These are phyloP conservation scores for Deroplatys truncata DNA, from an alignment of 2,888 invertebrate genomes.

Conservation along the genomic window DNA sequence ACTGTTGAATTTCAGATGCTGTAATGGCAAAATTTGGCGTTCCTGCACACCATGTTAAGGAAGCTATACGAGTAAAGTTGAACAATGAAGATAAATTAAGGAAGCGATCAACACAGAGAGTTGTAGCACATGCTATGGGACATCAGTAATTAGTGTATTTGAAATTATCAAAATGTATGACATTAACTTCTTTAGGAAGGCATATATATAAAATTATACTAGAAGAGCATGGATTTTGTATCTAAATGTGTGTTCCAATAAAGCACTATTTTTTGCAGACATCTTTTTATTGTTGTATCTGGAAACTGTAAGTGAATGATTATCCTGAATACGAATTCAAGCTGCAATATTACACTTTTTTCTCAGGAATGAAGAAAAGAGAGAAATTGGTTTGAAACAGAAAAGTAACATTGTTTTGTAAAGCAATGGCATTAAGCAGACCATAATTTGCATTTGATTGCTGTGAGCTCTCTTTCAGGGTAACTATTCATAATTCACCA, in stretches of 20 bases:
- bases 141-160: not conserved
- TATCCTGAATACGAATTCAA: too few species aligned
- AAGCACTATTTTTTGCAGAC: not conserved
- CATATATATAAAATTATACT: not conserved
- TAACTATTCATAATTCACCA: too few species aligned
- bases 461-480: too few species aligned
- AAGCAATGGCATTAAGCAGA: too few species aligned
- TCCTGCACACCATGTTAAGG: slow-evolving; percentile 27
- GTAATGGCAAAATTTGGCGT: slow-evolving; percentile 30
- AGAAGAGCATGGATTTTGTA: not conserved
- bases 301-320: too few species aligned
- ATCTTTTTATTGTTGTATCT: not conserved
- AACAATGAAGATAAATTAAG: slow-evolving; percentile 30
- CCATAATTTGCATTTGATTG: too few species aligned
- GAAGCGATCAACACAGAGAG: slow-evolving; percentile 19
- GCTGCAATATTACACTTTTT: too few species aligned
- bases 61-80: slow-evolving; percentile 29
- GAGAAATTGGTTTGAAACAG: too few species aligned
- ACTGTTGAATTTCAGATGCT: slow-evolving; percentile 19
- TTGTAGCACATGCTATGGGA: not conserved
- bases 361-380: too few species aligned
- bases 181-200: not conserved
- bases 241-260: not conserved
- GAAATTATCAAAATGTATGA: not conserved
- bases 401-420: too few species aligned